A percentile compares a stretch with the other conserved stretches of the same genome.
phyloP scores from a whole-genome alignment of 1,140 invertebrate genomes.

The Diachasmimorpha longicaudata region DNA sequence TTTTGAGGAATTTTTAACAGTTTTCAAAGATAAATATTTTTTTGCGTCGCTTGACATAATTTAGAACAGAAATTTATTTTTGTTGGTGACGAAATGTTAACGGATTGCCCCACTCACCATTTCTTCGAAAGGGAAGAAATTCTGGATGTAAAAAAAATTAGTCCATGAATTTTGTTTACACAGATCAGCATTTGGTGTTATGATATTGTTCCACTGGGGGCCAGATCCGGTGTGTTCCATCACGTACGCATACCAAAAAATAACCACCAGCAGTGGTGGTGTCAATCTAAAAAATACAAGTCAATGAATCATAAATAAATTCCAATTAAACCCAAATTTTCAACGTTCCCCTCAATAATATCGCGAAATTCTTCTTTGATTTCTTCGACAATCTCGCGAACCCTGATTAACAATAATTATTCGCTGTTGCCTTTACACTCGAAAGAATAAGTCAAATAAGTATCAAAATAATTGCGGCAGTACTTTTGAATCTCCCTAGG shows the following conservation, averaged over 20 bases:
- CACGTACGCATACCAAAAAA: slow-evolving; percentile 74
- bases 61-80: no score
- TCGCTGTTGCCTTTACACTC: no score
- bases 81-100: slow-evolving; percentile 15
- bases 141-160: slow-evolving; percentile 74
- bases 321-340: no score
- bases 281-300: slow-evolving; percentile 66
- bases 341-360: no score
- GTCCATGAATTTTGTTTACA: slow-evolving; percentile 75
- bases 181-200: slow-evolving; percentile 68
- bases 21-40: no score
- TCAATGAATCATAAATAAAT: no score
- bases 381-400: no score
- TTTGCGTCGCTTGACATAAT: no score
- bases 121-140: slow-evolving; percentile 74
- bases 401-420: no score
- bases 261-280: slow-evolving; percentile 70
- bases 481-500: background rate
- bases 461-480: background rate
- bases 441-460: background rate
- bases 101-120: slow-evolving; percentile 62
- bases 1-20: no score
- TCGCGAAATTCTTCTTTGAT: no score
- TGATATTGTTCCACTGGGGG: slow-evolving; percentile 71
- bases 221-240: slow-evolving; percentile 72